phyloP scores from a whole-genome alignment of 2,113 vertebrate genomes.

The Phyllostomus discolor region DNA sequence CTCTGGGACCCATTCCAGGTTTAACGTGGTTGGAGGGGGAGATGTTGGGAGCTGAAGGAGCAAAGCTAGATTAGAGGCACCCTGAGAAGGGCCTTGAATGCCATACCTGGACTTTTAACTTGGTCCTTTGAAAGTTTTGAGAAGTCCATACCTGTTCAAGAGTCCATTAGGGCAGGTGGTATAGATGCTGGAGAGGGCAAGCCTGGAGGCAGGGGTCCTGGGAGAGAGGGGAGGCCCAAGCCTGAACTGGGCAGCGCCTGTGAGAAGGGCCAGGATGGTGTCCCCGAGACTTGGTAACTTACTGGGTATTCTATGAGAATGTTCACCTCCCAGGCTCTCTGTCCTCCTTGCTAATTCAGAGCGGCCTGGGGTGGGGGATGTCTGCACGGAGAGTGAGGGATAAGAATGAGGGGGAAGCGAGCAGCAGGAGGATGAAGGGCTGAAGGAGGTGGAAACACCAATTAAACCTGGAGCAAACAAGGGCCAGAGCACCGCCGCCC shows the following conservation, averaged over 20 bases:
- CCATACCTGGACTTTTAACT: background rate
- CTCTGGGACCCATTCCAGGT: background rate
- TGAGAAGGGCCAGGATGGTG: background rate
- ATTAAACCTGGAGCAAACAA: background rate
- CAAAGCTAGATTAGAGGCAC: background rate
- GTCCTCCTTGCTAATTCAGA: background rate
- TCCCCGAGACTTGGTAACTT: background rate
- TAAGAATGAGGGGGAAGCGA: background rate
- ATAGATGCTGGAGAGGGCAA: constrained; percentile 35
- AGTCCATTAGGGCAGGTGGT: background rate
- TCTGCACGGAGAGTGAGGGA: background rate
- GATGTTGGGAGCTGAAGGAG: background rate
- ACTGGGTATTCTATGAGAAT: background rate
- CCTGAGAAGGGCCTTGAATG: background rate
- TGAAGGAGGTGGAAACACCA: background rate
- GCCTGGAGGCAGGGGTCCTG: background rate
- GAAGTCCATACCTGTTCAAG: background rate
- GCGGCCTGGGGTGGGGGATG: background rate
- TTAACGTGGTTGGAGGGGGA: background rate
- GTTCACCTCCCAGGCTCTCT: background rate
- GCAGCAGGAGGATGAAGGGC: background rate
- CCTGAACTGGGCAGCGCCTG: background rate
- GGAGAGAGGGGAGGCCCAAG: background rate
- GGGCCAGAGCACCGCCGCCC: background rate
- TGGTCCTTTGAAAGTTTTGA: background rate